Percentiles rank a stretch among this genome's conserved stretches.
These are phyloP conservation scores for Oreohelix idahoensis DNA, from an alignment of 1,140 invertebrate species.

Conservation along the genomic window DNA sequence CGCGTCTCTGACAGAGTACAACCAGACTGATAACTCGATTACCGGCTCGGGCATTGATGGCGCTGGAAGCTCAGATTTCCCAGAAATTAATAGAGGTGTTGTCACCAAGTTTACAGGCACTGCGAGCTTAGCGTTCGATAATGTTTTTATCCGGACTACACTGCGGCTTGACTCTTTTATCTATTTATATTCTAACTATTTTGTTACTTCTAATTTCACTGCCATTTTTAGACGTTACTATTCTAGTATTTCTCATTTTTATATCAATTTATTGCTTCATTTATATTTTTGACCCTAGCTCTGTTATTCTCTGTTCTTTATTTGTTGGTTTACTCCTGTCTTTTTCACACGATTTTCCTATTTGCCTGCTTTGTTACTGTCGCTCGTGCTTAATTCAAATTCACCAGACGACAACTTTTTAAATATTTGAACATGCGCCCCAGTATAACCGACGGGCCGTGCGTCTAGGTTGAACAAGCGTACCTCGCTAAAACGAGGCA, in stretches of 20 bases:
- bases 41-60: neutral
- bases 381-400: no score
- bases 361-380: no score
- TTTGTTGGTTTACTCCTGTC: no score
- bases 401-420: no score
- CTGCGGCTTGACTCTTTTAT: neutral
- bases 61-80: neutral
- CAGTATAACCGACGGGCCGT: no score
- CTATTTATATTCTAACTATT: neutral
- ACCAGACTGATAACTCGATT: conserved; percentile 12
- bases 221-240: no score
- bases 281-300: neutral
- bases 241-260: neutral
- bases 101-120: neutral
- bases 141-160: neutral
- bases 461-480: no score
- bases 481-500: no score
- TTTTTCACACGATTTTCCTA: no score
- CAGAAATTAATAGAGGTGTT: neutral
- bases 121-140: neutral
- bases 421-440: no score
- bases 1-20: conserved; percentile 4
- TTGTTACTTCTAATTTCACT: no score
- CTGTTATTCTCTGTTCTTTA: neutral
- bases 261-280: neutral